Percentiles rank a stretch among this genome's conserved stretches.
phyloP scores from a whole-genome alignment of 2,888 invertebrate genomes.

The Orchestes rusci region DNA sequence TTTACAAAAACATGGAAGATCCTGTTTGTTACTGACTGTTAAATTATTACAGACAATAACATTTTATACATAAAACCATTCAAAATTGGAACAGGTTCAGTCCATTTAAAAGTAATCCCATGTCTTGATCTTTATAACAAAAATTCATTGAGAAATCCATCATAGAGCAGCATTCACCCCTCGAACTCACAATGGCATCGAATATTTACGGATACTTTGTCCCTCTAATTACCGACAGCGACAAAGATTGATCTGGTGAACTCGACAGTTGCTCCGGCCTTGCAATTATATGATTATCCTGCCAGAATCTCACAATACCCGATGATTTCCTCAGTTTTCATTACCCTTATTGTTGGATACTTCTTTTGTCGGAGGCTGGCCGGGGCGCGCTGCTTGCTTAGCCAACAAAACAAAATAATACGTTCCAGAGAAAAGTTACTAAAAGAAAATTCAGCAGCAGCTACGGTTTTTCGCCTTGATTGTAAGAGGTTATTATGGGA shows the following conservation, averaged over 20 bases:
- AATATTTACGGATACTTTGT: constrained; percentile 34
- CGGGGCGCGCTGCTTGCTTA: no score
- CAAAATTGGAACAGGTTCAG: no score
- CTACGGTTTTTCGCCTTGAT: no score
- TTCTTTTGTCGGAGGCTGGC: constrained; percentile 35
- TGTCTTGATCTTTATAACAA: background rate
- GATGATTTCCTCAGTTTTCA: constrained; percentile 44
- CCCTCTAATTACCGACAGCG: constrained; percentile 31
- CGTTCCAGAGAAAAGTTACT: constrained; percentile 34
- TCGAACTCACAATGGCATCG: constrained; percentile 27
- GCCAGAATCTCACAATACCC: constrained; percentile 38
- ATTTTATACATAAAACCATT: no score
- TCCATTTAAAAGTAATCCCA: no score
- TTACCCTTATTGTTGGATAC: constrained; percentile 42
- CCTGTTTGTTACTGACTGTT: no score
- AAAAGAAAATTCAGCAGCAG: no score
- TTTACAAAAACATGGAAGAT: no score
- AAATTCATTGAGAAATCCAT: constrained; percentile 18
- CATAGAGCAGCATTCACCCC: constrained; percentile 19
- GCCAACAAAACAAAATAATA: constrained; percentile 41
- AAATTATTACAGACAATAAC: no score
- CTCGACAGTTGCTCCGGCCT: constrained; percentile 32
- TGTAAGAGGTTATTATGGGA: no score
- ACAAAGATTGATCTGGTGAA: constrained; percentile 42
- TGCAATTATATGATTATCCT: constrained; percentile 42